Conservation (phyloP, 23 tunicate genomes). For the Halocynthia roretzi region DNA sequence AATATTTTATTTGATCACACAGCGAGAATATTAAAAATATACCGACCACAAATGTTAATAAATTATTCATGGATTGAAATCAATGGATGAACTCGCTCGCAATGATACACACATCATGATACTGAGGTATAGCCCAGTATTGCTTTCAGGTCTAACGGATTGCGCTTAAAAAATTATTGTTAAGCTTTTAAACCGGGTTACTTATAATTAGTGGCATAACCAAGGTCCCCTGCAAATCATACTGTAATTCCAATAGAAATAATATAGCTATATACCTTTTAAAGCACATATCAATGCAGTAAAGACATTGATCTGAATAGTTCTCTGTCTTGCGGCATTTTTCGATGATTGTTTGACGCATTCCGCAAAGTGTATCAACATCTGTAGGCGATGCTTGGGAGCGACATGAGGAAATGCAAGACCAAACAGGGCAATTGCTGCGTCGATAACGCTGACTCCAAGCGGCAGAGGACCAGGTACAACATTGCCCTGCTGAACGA, state of each 20-base stretch:
- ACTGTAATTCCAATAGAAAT: not conserved
- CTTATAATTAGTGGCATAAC: no score
- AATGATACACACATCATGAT: no score
- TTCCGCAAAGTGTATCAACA: constrained; percentile 83
- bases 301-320: constrained; percentile 80
- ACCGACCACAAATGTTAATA: no score
- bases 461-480: constrained; percentile 95
- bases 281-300: constrained; percentile 92
- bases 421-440: constrained; percentile 86
- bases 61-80: no score
- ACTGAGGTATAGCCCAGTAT: no score
- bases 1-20: no score
- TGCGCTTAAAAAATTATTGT: no score
- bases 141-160: no score
- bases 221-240: no score
- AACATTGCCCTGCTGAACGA: constrained; percentile 36
- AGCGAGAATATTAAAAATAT: no score
- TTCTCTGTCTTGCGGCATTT: constrained; percentile 52
- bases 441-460: constrained; percentile 88
- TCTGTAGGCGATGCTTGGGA: constrained; percentile 90
- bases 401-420: constrained; percentile 92
- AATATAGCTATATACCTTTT: constrained; percentile 43
- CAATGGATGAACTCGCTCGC: no score
- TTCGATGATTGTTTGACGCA: constrained; percentile 78
- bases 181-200: no score